Percentiles rank a stretch among this genome's conserved stretches.
Conservation (phyloP, 2,113 vertebrate genomes). For the Microtus pennsylvanicus region DNA sequence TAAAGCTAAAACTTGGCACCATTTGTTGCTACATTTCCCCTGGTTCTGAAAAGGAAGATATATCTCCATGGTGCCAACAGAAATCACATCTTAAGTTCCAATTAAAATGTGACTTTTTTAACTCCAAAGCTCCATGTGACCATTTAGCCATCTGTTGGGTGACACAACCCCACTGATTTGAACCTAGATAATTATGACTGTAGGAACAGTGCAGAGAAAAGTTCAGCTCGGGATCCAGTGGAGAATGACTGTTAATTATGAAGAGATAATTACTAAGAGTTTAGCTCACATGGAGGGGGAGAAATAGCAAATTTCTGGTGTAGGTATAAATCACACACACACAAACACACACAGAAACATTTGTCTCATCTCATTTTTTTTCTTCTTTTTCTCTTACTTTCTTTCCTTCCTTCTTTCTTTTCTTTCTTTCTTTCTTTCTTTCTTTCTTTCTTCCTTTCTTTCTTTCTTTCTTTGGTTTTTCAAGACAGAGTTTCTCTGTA, state of each 20-base stretch:
- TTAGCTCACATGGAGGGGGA: slow-evolving; percentile 23
- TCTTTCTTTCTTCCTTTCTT: too few species aligned
- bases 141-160: slow-evolving; percentile 76
- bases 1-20: neutral
- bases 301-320: slow-evolving; percentile 36
- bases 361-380: too few species aligned
- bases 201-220: slow-evolving; percentile 55
- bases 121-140: slow-evolving; percentile 52
- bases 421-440: too few species aligned
- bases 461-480: too few species aligned
- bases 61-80: slow-evolving; percentile 57
- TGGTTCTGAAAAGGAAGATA: slow-evolving; percentile 36
- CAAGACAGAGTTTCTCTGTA: too few species aligned
- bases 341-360: too few species aligned
- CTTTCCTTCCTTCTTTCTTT: too few species aligned
- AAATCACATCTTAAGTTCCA: slow-evolving; percentile 65
- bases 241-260: slow-evolving; percentile 76
- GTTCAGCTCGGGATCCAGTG: slow-evolving; percentile 60
- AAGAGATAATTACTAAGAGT: slow-evolving; percentile 74
- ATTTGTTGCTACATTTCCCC: neutral
- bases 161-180: slow-evolving; percentile 61
- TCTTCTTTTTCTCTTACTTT: too few species aligned
- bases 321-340: neutral
- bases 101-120: slow-evolving; percentile 79
- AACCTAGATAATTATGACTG: slow-evolving; percentile 71